These are phyloP conservation scores for Syncerus caffer DNA, from an alignment of 2,797 vertebrate species.

Conservation along the genomic window DNA sequence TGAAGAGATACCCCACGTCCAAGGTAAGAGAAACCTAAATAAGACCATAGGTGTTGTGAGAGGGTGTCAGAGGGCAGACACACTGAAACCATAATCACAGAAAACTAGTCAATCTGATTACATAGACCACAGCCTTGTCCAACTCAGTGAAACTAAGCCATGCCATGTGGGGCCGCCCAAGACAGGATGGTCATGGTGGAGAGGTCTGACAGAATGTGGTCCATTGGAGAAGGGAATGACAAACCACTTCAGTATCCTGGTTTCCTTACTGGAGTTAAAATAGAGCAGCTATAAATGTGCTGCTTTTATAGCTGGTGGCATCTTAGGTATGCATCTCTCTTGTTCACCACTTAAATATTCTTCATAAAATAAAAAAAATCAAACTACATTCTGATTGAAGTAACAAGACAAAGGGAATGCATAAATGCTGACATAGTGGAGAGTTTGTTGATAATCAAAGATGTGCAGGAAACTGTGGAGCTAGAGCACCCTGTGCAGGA, in stretches of 20 bases:
- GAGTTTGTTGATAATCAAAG: background rate
- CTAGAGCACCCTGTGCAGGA: background rate
- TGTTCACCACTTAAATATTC: background rate
- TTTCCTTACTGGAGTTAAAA: background rate
- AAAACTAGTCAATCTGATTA: too few relatives aligned
- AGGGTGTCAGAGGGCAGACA: too few relatives aligned
- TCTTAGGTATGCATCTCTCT: background rate
- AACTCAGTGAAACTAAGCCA: too few relatives aligned
- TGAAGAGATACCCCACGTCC: too few relatives aligned
- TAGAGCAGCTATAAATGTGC: background rate
- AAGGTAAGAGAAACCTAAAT: too few relatives aligned
- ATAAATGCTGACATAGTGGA: background rate
- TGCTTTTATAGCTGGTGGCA: background rate
- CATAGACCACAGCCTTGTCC: too few relatives aligned
- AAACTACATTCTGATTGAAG: background rate
- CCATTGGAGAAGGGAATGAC: too few relatives aligned
- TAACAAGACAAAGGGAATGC: background rate
- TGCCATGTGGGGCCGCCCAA: too few relatives aligned
- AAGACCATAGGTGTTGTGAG: too few relatives aligned
- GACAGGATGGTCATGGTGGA: accelerated
- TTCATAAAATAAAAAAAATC: background rate
- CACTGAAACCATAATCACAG: too few relatives aligned
- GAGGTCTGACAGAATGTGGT: too few relatives aligned
- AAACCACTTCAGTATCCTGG: background rate
- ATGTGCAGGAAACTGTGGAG: background rate